Evolutionary conservation across 2,797 vertebrate genomes (phyloP).

Genomic region (Falco biarmicus): DNA sequence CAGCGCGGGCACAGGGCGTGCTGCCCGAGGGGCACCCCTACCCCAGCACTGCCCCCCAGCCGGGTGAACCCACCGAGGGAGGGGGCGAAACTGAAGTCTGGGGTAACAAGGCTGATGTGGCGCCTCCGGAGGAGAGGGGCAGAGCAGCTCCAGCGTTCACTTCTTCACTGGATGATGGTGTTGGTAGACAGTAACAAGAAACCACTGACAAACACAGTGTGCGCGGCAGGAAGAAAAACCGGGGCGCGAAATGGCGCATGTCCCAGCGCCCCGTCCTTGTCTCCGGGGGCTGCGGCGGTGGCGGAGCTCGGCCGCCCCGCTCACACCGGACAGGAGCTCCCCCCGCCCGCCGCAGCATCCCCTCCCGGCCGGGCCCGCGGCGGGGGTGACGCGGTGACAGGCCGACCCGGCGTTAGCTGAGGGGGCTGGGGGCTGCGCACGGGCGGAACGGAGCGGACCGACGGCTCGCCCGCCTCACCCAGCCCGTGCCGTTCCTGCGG

Average conservation of each 20-base stretch:
- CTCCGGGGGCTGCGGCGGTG: background rate
- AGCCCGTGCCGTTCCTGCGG: background rate
- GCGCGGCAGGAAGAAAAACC: background rate
- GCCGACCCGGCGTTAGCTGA: no score
- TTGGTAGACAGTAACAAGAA: background rate
- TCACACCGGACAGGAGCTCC: background rate
- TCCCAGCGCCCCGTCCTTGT: background rate
- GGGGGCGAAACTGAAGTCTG: background rate
- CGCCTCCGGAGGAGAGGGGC: background rate
- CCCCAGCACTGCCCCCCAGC: background rate
- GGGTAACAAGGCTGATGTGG: background rate
- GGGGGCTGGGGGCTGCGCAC: no score
- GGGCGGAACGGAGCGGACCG: background rate
- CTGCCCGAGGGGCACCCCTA: background rate
- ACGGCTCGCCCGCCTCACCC: no score
- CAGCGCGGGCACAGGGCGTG: background rate
- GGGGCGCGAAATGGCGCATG: background rate
- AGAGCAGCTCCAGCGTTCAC: background rate
- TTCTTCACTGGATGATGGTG: background rate
- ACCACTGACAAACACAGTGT: background rate
- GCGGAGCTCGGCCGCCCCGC: background rate
- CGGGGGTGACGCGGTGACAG: no score
- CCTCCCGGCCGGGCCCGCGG: no score
- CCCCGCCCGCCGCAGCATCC: background rate
- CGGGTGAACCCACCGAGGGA: background rate